Conservation (phyloP, 2,888 invertebrate genomes). For the Odiellus spinosus region DNA sequence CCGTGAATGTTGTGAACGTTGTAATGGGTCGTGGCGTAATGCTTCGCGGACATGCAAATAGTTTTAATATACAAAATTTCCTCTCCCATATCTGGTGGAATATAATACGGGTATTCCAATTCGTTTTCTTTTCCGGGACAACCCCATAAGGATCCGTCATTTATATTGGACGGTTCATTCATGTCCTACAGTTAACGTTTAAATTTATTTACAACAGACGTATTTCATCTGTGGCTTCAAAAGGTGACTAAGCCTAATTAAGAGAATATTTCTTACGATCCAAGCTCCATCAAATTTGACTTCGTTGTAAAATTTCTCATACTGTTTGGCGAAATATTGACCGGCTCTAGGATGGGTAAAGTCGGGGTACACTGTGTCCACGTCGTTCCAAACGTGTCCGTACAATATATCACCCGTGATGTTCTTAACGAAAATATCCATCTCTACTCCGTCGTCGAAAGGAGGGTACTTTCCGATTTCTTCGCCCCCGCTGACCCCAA, state of each 20-base stretch:
- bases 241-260: background rate
- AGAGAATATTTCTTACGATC: constrained; percentile 10
- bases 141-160: constrained; percentile 43
- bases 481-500: constrained; percentile 56
- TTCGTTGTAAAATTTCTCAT: constrained; percentile 42
- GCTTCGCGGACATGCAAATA: constrained; percentile 60
- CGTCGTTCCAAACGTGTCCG: constrained; percentile 49
- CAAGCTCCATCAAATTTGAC: constrained; percentile 15
- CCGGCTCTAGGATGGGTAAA: constrained; percentile 56
- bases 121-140: constrained; percentile 34
- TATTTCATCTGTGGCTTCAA: background rate
- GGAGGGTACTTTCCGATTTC: constrained; percentile 50
- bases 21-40: constrained; percentile 51
- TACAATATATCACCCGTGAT: background rate
- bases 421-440: constrained; percentile 49
- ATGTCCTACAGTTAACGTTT: constrained; percentile 45
- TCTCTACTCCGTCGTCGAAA: constrained; percentile 52
- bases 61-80: constrained; percentile 45
- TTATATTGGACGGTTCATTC: constrained; percentile 76
- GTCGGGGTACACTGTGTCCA: constrained; percentile 53
- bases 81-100: constrained; percentile 30
- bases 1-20: constrained; percentile 65
- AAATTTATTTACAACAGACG: constrained; percentile 13
- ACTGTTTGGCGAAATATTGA: constrained; percentile 55
- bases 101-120: background rate